Evolutionary conservation across 1,140 invertebrate genomes (phyloP).

Genomic region (Drusus annulatus): DNA sequence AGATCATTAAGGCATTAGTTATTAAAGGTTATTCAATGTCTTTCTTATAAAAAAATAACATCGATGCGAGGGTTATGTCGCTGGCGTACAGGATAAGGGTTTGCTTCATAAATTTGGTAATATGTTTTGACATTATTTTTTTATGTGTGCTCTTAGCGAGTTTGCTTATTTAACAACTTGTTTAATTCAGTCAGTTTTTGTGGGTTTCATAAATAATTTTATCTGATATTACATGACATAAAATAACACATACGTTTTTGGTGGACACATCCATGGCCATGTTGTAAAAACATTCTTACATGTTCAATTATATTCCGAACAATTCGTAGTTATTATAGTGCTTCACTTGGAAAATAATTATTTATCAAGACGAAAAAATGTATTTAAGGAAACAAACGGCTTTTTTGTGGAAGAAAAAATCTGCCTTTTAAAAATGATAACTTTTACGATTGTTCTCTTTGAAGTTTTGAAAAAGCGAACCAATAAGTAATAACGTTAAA

Average conservation of each 20-base stretch:
- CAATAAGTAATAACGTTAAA: background rate
- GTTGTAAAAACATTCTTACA: no score
- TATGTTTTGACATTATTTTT: no score
- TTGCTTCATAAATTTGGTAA: no score
- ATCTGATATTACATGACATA: no score
- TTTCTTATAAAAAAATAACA: background rate
- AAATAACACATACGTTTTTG: no score
- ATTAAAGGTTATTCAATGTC: background rate
- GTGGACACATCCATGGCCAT: no score
- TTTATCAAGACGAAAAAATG: background rate
- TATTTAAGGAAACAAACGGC: background rate
- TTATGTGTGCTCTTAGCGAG: no score
- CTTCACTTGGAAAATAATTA: background rate
- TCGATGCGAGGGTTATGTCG: background rate
- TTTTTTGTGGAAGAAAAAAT: background rate
- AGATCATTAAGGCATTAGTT: background rate
- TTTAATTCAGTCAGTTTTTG: no score
- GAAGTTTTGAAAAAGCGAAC: constrained; percentile 15
- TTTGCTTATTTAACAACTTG: no score
- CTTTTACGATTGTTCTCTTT: background rate
- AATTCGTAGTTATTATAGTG: background rate
- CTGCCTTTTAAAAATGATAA: background rate
- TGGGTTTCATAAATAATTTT: no score
- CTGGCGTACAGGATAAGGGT: no score
- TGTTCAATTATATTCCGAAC: no score